Evolutionary conservation across 2,113 vertebrate species (phyloP).

Genomic region (Dasypus novemcinctus): DNA sequence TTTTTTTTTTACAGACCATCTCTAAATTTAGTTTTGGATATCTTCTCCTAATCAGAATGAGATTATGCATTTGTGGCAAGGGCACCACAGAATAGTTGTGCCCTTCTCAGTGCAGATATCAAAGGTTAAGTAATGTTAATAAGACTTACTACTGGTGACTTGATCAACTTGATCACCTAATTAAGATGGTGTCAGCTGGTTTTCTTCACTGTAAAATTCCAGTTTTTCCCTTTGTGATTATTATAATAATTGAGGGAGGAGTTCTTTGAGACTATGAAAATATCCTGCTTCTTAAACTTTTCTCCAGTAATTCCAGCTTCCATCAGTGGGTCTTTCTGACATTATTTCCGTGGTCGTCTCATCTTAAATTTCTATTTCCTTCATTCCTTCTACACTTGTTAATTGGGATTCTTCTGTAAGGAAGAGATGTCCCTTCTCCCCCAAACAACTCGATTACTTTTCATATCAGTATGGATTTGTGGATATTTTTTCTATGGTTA

Average conservation of each 20-base stretch:
- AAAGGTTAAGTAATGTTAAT: not conserved
- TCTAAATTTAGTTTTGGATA: not conserved
- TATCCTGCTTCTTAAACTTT: not conserved
- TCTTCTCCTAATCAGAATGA: not conserved
- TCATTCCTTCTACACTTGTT: too few species aligned
- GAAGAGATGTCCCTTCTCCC: not conserved
- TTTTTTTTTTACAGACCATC: not conserved
- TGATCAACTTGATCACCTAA: not conserved
- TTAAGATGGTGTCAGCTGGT: too few species aligned
- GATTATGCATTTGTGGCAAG: too few species aligned
- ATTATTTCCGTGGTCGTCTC: not conserved
- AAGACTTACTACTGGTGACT: not conserved
- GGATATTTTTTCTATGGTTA: not conserved
- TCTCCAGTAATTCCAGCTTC: not conserved
- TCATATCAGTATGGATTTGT: not conserved
- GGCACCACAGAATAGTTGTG: not conserved
- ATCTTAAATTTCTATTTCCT: not conserved
- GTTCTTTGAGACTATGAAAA: not conserved
- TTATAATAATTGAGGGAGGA: too few species aligned
- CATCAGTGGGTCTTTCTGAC: not conserved
- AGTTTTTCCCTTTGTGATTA: too few species aligned
- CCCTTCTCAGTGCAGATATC: not conserved
- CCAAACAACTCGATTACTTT: not conserved
- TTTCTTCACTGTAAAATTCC: too few species aligned
- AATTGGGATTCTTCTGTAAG: too few species aligned